phyloP scores from a whole-genome alignment of 2,797 vertebrate genomes.

The Stomatorhinus walkeri region DNA sequence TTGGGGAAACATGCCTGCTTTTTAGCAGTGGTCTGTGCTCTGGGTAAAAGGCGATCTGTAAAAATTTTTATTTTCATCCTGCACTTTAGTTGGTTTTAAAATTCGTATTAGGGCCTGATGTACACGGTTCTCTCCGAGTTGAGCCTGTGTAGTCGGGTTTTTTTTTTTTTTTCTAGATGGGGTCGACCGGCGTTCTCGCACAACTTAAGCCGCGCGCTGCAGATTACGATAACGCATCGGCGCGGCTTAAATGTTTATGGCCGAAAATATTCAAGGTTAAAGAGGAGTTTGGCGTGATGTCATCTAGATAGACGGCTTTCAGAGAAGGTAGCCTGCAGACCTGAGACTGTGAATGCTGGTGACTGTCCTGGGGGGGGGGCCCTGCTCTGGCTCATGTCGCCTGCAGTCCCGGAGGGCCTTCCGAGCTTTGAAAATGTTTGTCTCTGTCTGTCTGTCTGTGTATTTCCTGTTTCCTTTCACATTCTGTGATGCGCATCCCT shows the following conservation, averaged over 20 bases:
- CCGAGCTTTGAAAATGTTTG: background rate
- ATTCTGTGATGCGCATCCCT: background rate
- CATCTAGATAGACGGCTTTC: background rate
- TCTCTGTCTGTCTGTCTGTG: background rate
- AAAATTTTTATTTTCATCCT: slow-evolving; percentile 9
- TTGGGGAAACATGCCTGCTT: background rate
- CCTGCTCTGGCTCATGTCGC: background rate
- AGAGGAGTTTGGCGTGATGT: background rate
- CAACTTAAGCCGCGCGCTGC: background rate
- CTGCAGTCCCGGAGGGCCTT: background rate
- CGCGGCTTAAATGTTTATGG: background rate
- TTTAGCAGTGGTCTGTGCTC: background rate
- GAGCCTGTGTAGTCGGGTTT: background rate
- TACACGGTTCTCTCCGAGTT: background rate
- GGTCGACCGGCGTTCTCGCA: background rate
- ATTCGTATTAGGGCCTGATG: background rate
- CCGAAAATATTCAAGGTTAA: background rate
- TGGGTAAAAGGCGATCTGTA: background rate
- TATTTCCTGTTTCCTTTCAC: background rate
- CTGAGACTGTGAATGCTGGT: background rate
- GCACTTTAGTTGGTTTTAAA: background rate
- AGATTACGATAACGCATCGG: background rate
- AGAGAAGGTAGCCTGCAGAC: background rate
- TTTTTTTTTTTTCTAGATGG: background rate
- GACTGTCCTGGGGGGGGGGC: background rate